phyloP scores from a whole-genome alignment of 2,113 vertebrate species.

The Oenanthe oenanthe region DNA sequence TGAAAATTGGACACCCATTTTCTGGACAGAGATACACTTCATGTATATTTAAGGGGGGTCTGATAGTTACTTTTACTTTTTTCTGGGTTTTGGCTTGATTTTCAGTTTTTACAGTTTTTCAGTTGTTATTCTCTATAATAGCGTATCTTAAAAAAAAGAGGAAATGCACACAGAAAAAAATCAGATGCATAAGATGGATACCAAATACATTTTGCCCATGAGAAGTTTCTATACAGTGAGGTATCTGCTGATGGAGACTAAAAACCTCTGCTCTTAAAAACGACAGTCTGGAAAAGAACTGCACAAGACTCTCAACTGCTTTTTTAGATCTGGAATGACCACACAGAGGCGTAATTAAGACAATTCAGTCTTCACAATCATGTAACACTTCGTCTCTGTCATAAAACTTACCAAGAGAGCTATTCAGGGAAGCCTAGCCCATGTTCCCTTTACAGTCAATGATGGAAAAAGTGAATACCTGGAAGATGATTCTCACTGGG shows the following conservation, averaged over 20 bases:
- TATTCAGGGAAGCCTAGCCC: neutral
- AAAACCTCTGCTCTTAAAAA: neutral
- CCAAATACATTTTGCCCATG: neutral
- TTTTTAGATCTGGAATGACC: neutral
- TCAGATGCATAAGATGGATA: accelerated
- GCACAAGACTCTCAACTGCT: neutral
- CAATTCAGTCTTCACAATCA: neutral
- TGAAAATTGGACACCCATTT: neutral
- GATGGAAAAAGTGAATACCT: neutral
- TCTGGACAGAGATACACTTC: neutral
- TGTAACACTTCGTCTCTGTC: neutral
- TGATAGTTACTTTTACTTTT: neutral
- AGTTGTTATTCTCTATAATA: neutral
- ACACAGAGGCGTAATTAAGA: neutral
- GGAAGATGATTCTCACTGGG: neutral
- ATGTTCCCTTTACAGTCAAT: neutral
- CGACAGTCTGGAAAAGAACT: neutral
- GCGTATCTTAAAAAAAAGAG: neutral
- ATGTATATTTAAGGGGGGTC: neutral
- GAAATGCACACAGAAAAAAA: neutral
- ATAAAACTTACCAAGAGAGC: neutral
- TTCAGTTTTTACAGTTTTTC: neutral
- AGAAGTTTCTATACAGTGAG: neutral
- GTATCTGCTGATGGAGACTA: neutral
- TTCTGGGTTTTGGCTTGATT: neutral